Percentiles rank a stretch among this genome's conserved stretches.
Evolutionary conservation across 2,888 invertebrate genomes (phyloP).

Genomic region (Tenthredo notha): DNA sequence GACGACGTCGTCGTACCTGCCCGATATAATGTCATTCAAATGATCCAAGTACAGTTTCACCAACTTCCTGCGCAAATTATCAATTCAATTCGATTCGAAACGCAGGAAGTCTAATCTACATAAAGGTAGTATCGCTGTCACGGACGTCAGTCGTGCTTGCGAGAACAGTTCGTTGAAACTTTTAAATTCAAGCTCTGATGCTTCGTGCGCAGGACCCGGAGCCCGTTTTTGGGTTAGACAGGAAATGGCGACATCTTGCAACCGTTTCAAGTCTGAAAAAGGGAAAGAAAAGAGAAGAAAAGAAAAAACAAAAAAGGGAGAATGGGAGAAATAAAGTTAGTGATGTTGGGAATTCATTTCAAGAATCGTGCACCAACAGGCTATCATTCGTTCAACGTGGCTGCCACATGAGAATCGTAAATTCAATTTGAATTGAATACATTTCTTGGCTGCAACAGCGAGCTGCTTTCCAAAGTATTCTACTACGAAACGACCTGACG

Average conservation of each 20-base stretch:
- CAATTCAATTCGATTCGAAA: conserved; percentile 37
- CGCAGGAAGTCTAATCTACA: conserved; percentile 35
- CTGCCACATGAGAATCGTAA: conserved; percentile 46
- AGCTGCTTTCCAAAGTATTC: conserved; percentile 44
- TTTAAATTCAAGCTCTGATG: conserved; percentile 38
- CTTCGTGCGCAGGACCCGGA: conserved; percentile 7
- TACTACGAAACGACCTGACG: conserved; percentile 30
- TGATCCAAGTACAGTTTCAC: conserved; percentile 32
- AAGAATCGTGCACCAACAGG: conserved; percentile 34
- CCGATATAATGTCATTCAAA: conserved; percentile 32
- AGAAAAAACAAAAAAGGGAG: conserved; percentile 53
- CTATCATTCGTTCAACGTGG: conserved; percentile 36
- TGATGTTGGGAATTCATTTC: conserved; percentile 36
- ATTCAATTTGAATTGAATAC: conserved; percentile 45
- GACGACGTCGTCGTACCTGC: background rate
- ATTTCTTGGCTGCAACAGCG: conserved; percentile 34
- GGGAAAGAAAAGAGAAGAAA: conserved; percentile 25
- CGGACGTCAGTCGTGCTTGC: conserved; percentile 28
- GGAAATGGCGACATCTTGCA: conserved; percentile 70
- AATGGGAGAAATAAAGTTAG: conserved; percentile 24
- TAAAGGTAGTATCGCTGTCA: conserved; percentile 40
- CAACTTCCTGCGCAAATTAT: conserved; percentile 33
- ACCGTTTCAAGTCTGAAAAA: conserved; percentile 60
- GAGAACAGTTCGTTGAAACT: conserved; percentile 33
- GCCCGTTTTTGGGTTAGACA: conserved; percentile 58